Base-by-base conservation (phyloP, 2,888 invertebrate genomes). In the Thysanoteuthis rhombus region DNA sequence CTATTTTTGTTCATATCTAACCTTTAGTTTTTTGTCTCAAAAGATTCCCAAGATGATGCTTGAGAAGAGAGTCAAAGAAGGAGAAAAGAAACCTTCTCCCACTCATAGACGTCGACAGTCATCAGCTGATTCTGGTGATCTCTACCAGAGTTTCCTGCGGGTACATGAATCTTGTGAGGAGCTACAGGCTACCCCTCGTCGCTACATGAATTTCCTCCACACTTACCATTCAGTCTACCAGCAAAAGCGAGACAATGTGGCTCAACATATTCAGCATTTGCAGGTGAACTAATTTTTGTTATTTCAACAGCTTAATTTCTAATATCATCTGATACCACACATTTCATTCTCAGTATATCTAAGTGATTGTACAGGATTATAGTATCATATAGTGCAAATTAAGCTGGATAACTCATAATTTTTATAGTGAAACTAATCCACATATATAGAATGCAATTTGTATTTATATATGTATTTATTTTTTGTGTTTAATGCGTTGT, bases 221-320 rank as follows among this genome's bases (percentile, higher is more conserved):
- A 97, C 97, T 32, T 98, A 97, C 95, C 95, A 96, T 92, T 95
- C 96, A 97, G 97, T 98, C 97, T 98, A 98, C 95, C 97, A 96
- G n/a, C 97, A 97, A 93, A 98, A 98, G 97, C 98, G 98, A 95
- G 96, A 97, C 8, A 97, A 97, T 5, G 97, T 98, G 45, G 97
- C 97, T 93, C 97, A 97, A 93, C 97, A 98, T 95, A 97, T 98
- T 96, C 97, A 97, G 32, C 98, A 98, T 97, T 97, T 98, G 47
- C 97, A 98, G 97, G 98, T 98, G 94, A 89, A 39, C 28, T n/a
- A n/a, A n/a, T 91, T 42, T 91, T 38, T 0, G 32, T 91, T 91
- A 42, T 42, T 3, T 42, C 42, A 42, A 3, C 42, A 42, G 16
- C 42, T 42, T n/a, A n/a, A n/a, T n/a, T n/a, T n/a, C n/a, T n/a